Conservation (phyloP, 1,140 invertebrate species). For the Drosophila eugracilis region DNA sequence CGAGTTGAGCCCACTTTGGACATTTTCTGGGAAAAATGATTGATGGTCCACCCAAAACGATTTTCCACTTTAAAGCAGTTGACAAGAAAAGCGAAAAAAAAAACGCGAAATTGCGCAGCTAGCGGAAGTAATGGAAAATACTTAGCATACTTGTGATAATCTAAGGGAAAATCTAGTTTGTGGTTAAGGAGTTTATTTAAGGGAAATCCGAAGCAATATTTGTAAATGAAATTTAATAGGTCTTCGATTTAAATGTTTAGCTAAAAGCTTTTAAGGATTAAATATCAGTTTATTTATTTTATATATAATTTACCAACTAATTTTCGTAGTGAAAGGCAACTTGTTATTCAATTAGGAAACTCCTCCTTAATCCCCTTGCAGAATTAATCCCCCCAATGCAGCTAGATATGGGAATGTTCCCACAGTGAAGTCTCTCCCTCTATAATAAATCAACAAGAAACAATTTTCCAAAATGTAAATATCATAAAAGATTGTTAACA, state of each 20-base stretch:
- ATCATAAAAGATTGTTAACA: constrained; percentile 82
- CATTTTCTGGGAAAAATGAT: constrained; percentile 68
- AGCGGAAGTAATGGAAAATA: constrained; percentile 42
- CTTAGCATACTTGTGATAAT: constrained; percentile 24
- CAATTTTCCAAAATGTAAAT: constrained; percentile 78
- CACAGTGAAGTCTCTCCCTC: constrained; percentile 11
- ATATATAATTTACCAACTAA: not conserved
- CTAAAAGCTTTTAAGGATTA: not conserved
- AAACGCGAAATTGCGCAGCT: constrained; percentile 31
- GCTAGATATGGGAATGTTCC: constrained; percentile 3
- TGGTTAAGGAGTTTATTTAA: not conserved
- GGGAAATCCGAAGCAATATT: not conserved
- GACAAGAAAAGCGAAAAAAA: constrained; percentile 10
- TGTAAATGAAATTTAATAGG: constrained; percentile 2
- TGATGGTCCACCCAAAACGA: constrained; percentile 58
- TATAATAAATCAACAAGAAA: constrained; percentile 58
- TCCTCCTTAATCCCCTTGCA: not conserved
- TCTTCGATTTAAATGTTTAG: not conserved
- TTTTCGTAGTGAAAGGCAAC: not conserved
- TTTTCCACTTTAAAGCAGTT: constrained; percentile 72
- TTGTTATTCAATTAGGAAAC: not conserved
- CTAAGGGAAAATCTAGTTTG: not conserved
- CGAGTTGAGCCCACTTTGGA: constrained; percentile 32
- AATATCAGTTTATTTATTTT: not conserved
- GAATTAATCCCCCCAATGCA: constrained; percentile 17